Base-by-base conservation (phyloP, 2,113 vertebrate species). In the Plestiodon gilberti region DNA sequence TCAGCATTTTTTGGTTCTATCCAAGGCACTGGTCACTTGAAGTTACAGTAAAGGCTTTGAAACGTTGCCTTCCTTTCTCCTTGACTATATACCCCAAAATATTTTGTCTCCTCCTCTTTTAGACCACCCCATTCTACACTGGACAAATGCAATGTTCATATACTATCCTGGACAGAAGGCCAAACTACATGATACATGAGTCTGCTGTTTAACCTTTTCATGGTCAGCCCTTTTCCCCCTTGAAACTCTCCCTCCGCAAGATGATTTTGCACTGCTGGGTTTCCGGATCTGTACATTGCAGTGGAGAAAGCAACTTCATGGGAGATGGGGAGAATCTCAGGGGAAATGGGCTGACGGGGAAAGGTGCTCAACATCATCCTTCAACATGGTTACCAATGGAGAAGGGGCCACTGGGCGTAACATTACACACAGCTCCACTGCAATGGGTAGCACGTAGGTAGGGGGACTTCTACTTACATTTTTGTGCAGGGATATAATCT, bases 401-500 rank as follows among this genome's bases (percentile, higher is more conserved):
- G 38, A 84, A 64, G 61, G 17, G 18, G 30, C 59, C n/a, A 18
- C 23, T 76, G 28, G 38, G 25, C 11, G 4, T 28, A 64, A 48
- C 40, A 64, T 62, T 43, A 33, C 40, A 65, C 14, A 5, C 17
- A 78, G 62, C 35, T 20, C 4, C 17, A 67, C 25, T 28, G 40
- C 57, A 67, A 57, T 22, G 77, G 38, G 61, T 35, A 64, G 43
- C 40, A 80, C 61, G 43, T 15, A 84, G 10, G 20, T 15, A 43
- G 30, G 30, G n/a, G 43, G 6, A 38, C 35, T 64, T 75, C n/a
- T 40, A 25, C 35, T 40, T 38, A 14, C 52, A 61, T 57, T 76
- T 22, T 84, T 73, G 78, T 80, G 70, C 43, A 61, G n/a, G 86
- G 82, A 82, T 73, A 30, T 57, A 75, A 76, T 52, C 71, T 1